Evolutionary conservation across 1,140 invertebrate species (phyloP).

Genomic region (Calosoma granatense): DNA sequence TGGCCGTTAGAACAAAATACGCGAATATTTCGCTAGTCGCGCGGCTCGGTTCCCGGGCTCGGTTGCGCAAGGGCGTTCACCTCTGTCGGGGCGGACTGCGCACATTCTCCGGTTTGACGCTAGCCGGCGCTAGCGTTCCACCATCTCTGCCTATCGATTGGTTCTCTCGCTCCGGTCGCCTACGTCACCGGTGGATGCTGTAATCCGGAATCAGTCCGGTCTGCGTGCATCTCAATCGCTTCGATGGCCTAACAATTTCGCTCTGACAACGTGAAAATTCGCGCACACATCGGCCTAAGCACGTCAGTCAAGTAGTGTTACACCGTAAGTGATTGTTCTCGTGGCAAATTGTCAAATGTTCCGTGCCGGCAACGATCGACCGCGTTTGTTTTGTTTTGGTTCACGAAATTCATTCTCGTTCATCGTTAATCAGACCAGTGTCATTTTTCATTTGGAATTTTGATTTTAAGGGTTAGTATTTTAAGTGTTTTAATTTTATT

Average conservation of each 20-base stretch:
- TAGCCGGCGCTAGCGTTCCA: neutral
- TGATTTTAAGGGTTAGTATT: too few species aligned
- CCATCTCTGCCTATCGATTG: neutral
- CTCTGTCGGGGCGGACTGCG: neutral
- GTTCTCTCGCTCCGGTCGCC: neutral
- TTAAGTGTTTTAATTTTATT: too few species aligned
- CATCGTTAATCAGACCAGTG: too few species aligned
- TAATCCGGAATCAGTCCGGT: constrained; percentile 8
- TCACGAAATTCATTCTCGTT: neutral
- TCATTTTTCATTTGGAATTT: too few species aligned
- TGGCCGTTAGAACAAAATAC: too few species aligned
- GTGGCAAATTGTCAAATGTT: neutral
- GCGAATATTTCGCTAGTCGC: neutral
- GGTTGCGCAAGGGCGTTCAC: neutral
- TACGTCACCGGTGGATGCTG: constrained; percentile 7
- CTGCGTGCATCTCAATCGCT: neutral
- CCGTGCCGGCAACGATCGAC: neutral
- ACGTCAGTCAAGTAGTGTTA: too few species aligned
- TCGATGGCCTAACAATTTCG: neutral
- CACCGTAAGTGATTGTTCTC: neutral
- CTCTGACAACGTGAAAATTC: neutral
- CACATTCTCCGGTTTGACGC: neutral
- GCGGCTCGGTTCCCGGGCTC: neutral
- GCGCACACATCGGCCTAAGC: neutral
- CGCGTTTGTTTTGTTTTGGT: constrained; percentile 5